Conservation (phyloP, 2,888 invertebrate genomes). For the Dicycla oo region DNA sequence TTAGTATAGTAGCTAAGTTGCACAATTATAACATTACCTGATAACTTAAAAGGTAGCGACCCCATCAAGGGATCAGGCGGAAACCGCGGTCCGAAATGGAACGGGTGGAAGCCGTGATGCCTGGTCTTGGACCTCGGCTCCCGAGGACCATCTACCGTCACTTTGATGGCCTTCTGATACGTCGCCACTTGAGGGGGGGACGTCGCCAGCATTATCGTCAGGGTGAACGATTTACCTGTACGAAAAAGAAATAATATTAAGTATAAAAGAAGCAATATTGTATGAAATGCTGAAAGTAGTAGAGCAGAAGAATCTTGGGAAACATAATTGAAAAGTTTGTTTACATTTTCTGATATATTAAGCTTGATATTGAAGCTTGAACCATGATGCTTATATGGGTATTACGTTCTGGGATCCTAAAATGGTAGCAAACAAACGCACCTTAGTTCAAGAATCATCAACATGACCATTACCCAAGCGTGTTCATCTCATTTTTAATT, state of each 20-base stretch:
- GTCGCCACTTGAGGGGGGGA: slow-evolving; percentile 98
- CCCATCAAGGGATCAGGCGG: slow-evolving; percentile 95
- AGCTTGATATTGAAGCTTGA: no score
- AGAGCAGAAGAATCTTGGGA: neutral
- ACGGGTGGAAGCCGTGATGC: slow-evolving; percentile 96
- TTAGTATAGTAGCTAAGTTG: no score
- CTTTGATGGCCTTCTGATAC: slow-evolving; percentile 99
- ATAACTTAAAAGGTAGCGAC: slow-evolving; percentile 95
- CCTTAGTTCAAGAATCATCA: no score
- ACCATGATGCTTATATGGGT: no score
- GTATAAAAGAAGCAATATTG: no score
- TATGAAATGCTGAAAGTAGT: neutral
- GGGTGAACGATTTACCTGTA: slow-evolving; percentile 98
- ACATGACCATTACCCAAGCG: neutral
- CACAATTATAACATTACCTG: slow-evolving; percentile 91
- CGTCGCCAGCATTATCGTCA: slow-evolving; percentile 98
- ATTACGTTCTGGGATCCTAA: no score
- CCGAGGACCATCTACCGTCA: slow-evolving; percentile 99
- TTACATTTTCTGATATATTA: no score
- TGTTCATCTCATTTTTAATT: no score
- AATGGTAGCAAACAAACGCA: neutral
- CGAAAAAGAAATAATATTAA: slow-evolving; percentile 22
- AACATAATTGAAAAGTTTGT: neutral
- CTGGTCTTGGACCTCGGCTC: slow-evolving; percentile 98
- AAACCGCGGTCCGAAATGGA: slow-evolving; percentile 96